Percentiles rank a stretch among this genome's conserved stretches.
Evolutionary conservation across 2,113 vertebrate genomes (phyloP).

Genomic region (Ammodytes dubius): DNA sequence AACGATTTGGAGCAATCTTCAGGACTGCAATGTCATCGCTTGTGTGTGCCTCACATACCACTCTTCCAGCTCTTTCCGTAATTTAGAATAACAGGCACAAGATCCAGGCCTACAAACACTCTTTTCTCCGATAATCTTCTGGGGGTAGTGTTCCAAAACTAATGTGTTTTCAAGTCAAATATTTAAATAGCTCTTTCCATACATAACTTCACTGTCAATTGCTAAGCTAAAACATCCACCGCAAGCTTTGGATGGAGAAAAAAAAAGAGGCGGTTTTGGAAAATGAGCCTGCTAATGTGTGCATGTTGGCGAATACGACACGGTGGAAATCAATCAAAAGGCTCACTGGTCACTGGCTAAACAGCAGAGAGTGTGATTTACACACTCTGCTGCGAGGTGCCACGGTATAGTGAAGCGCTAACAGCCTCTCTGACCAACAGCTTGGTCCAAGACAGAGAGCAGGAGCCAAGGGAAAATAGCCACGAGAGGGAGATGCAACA

Average conservation of each 20-base stretch:
- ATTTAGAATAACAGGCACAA: conserved; percentile 69
- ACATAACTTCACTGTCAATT: conserved; percentile 72
- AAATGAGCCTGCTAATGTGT: conserved; percentile 76
- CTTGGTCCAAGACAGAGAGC: conserved; percentile 50
- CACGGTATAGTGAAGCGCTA: conserved; percentile 16
- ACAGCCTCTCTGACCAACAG: conserved; percentile 42
- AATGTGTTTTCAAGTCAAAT: conserved; percentile 81
- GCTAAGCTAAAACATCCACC: conserved; percentile 76
- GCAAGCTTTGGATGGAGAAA: conserved; percentile 46
- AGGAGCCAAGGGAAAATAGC: conserved; percentile 59
- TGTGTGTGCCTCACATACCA: conserved; percentile 57
- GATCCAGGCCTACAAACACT: conserved; percentile 55
- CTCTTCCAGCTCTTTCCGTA: conserved; percentile 53
- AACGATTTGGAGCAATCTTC: conserved; percentile 54
- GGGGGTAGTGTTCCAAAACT: conserved; percentile 71
- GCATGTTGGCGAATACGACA: conserved; percentile 68
- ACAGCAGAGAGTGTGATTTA: conserved; percentile 60
- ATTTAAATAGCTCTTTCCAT: conserved; percentile 79
- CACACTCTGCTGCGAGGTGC: conserved; percentile 40
- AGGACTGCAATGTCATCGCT: conserved; percentile 52
- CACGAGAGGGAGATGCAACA: conserved; percentile 63
- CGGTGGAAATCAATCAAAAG: conserved; percentile 70
- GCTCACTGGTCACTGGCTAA: conserved; percentile 40
- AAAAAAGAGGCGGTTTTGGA: conserved; percentile 69
- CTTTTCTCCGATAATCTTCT: conserved; percentile 70